Evolutionary conservation across 2,113 vertebrate species (phyloP).

Genomic region (Jacana jacana): DNA sequence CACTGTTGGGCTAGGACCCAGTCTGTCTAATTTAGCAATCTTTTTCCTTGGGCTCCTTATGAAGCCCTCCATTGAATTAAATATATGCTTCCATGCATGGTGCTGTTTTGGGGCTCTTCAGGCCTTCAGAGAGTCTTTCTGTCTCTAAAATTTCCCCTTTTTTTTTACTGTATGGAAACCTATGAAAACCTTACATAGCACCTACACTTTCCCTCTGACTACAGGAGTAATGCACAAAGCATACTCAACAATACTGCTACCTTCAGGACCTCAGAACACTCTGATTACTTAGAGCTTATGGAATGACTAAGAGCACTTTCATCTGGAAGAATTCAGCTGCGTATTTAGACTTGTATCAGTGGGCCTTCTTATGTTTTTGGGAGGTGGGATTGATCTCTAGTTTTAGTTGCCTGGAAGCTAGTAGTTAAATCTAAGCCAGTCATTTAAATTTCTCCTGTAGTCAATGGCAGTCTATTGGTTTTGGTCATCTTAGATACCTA

Average conservation of each 20-base stretch:
- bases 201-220: neutral
- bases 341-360: neutral
- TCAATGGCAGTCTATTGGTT: neutral
- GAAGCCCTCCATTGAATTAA: neutral
- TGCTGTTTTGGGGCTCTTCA: accelerated
- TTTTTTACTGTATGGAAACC: no score
- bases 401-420: neutral
- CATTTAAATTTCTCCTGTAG: neutral
- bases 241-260: neutral
- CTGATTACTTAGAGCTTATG: neutral
- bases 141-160: neutral
- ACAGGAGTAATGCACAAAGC: accelerated
- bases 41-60: neutral
- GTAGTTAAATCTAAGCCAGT: neutral
- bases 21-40: neutral
- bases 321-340: neutral
- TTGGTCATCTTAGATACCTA: neutral
- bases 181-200: neutral
- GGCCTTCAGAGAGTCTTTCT: neutral
- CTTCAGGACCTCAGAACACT: neutral
- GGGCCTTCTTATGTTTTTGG: neutral
- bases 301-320: neutral
- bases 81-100: neutral
- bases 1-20: neutral
- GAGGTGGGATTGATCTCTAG: neutral